phyloP scores from a whole-genome alignment of 2,888 invertebrate species.

The Congeria kusceri region DNA sequence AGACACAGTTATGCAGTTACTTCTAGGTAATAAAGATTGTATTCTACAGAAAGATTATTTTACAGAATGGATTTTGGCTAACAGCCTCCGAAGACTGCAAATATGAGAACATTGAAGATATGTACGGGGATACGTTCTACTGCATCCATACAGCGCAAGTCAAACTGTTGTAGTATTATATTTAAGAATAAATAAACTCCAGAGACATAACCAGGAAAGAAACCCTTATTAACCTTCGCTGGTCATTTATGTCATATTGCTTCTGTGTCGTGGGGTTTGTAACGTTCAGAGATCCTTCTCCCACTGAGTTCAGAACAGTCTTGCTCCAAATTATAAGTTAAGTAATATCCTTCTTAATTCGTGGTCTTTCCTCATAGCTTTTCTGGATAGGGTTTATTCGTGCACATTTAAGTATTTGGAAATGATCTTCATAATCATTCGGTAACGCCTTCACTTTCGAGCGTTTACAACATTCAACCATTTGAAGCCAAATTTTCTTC shows the following conservation, averaged over 20 bases:
- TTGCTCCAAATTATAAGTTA: conserved; percentile 52
- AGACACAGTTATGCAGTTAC: no score
- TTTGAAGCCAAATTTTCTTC: conserved; percentile 24
- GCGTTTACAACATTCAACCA: background rate
- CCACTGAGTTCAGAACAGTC: conserved; percentile 34
- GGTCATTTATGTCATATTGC: conserved; percentile 9
- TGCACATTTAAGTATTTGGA: conserved; percentile 60
- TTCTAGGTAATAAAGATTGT: no score
- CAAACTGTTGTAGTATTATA: no score
- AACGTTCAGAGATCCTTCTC: conserved; percentile 41
- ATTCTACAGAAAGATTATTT: no score
- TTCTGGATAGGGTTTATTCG: conserved; percentile 34
- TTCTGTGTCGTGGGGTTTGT: conserved; percentile 41
- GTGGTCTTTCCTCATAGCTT: conserved; percentile 15
- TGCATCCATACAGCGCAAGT: no score
- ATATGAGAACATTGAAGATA: no score
- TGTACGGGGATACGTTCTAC: no score
- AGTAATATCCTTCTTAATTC: conserved; percentile 12
- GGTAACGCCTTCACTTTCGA: conserved; percentile 22
- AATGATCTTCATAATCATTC: conserved; percentile 34
- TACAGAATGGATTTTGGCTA: no score
- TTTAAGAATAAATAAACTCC: no score
- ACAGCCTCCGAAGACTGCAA: no score
- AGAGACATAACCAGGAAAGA: no score
- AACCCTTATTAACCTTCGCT: no score